phyloP scores from a whole-genome alignment of 2,113 vertebrate genomes.

The Toxostoma redivivum region DNA sequence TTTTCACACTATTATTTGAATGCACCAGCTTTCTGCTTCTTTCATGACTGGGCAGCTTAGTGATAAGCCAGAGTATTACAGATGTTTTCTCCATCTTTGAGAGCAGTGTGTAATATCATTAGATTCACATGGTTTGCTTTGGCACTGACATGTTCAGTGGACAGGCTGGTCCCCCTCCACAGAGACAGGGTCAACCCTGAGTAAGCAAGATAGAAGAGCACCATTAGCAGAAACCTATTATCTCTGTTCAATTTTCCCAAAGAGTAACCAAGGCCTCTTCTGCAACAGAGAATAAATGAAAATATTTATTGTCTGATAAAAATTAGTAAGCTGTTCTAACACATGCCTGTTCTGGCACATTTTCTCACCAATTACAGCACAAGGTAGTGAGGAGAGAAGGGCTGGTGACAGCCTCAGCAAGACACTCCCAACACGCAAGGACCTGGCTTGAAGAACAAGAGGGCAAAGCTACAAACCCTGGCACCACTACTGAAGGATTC shows the following conservation, averaged over 20 bases:
- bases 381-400: background rate
- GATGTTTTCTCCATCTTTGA: constrained; percentile 28
- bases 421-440: background rate
- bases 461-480: background rate
- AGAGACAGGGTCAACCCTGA: background rate
- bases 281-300: background rate
- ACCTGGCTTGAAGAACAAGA: background rate
- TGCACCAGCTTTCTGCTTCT: background rate
- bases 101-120: background rate
- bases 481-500: background rate
- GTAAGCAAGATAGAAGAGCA: constrained; percentile 47
- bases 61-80: constrained; percentile 23
- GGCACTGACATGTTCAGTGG: background rate
- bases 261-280: constrained; percentile 17
- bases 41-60: constrained; percentile 30
- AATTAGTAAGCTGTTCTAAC: constrained; percentile 6
- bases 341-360: background rate
- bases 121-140: constrained; percentile 28
- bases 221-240: constrained; percentile 31
- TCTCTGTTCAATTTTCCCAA: constrained; percentile 30
- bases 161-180: background rate
- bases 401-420: background rate
- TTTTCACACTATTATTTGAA: constrained; percentile 9
- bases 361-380: background rate
- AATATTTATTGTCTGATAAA: constrained; percentile 28